Evolutionary conservation across 2,888 invertebrate species (phyloP).

Genomic region (Fragum sueziense): DNA sequence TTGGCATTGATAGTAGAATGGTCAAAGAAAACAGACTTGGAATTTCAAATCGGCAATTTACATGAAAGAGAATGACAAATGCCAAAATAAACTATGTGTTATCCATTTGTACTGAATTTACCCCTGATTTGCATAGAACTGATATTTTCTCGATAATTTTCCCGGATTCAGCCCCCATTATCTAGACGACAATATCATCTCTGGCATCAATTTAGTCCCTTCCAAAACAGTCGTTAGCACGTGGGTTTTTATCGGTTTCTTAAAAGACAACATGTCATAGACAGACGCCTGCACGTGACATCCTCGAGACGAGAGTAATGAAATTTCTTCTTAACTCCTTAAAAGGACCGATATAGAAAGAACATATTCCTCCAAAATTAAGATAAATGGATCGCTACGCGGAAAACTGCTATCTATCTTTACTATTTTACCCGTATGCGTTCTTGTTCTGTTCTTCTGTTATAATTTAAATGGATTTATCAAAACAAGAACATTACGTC

Average conservation of each 20-base stretch:
- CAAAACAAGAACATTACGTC: too few species aligned
- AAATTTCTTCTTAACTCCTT: conserved; percentile 19
- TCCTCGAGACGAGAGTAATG: conserved; percentile 10
- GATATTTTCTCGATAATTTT: background rate
- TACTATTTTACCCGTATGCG: too few species aligned
- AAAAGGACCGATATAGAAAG: background rate
- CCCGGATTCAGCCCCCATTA: conserved; percentile 9
- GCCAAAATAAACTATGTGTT: background rate
- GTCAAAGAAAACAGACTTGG: background rate
- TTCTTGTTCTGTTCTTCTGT: too few species aligned
- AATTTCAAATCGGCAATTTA: background rate
- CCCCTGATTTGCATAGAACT: background rate
- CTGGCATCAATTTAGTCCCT: conserved; percentile 1
- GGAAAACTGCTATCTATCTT: too few species aligned
- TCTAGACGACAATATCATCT: conserved; percentile 15
- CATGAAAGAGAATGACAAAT: background rate
- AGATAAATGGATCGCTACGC: background rate
- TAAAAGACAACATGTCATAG: conserved; percentile 19
- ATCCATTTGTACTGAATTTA: background rate
- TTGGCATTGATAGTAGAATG: too few species aligned
- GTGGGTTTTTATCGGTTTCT: conserved; percentile 24
- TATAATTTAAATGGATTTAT: too few species aligned
- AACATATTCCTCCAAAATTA: background rate
- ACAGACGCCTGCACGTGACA: conserved; percentile 14
- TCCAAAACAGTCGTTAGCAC: conserved; percentile 12